Evolutionary conservation across 2,797 vertebrate genomes (phyloP), one percentile per base, ranked within the genome.

Genomic region (Galagoides demidoff): DNA sequence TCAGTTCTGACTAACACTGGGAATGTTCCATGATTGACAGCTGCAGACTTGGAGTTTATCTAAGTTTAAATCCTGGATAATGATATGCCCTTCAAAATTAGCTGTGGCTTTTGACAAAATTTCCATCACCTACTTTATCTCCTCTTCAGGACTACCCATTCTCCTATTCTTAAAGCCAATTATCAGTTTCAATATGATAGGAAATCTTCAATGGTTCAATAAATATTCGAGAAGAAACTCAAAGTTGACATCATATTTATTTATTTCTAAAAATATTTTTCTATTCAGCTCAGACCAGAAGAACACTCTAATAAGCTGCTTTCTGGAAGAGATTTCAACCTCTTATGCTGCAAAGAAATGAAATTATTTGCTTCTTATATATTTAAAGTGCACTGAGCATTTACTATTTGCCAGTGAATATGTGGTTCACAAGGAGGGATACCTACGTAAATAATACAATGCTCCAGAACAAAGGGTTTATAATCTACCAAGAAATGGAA

Each of bases 251-350:
- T 25, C 68, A 73, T 79, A 81, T 76, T 85, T 64, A 81, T 90
- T 94, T 57, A 91, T 90, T 95, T 96, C 64, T 68, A 70, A 82
- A n/a, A 88, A 87, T 34, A n/a, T 63, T 89, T 61, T 95, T 12
- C 59, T 52, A 8, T 93, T 86, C 37, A 52, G 20, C 59, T 83
- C 57, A 74, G 17, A 78, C n/a, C 4, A 73, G 39, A 82, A 83
- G 39, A 89, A 34, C 14, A 95, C 31, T 27, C 14, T 57, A 34
- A 39, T 9, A 84, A 76, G 27, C 9, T 52, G 74, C 82, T 13
- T 77, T 64, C 55, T 85, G 29, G 20, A 95, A 83, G 22, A 93
- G 22, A 71, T 73, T 11, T 95, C 84, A 95, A 22, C 25, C 12
- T 89, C 27, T 91, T 61, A 23, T 59, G 20, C 4, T 31, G 39